Conservation (phyloP, 1,140 invertebrate genomes). For the Polypedilum vanderplanki region DNA sequence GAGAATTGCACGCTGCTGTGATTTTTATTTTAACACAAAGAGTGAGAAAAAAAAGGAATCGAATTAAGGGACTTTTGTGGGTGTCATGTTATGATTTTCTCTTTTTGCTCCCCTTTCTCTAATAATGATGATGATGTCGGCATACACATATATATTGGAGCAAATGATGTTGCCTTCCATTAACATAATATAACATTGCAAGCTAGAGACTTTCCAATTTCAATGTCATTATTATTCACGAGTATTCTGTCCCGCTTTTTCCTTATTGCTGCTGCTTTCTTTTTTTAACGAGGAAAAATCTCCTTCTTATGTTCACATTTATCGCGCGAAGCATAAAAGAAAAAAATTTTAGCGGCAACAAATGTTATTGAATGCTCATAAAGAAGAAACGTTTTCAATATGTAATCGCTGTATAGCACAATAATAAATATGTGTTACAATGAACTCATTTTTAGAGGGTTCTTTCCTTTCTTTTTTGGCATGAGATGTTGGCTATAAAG, state of each 20-base stretch:
- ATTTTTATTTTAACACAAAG: background rate
- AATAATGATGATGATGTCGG: background rate
- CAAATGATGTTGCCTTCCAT: slow-evolving; percentile 12
- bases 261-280: too few relatives aligned
- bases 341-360: too few relatives aligned
- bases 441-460: too few relatives aligned
- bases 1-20: slow-evolving; percentile 1
- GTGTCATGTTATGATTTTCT: background rate
- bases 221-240: slow-evolving; percentile 18
- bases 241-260: background rate
- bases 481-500: too few relatives aligned
- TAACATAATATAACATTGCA: slow-evolving; percentile 7
- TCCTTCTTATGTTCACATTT: too few relatives aligned
- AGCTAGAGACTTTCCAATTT: background rate
- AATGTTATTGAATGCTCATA: too few relatives aligned
- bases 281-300: too few relatives aligned
- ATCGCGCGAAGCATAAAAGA: too few relatives aligned
- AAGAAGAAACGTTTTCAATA: too few relatives aligned
- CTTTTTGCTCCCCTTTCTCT: background rate
- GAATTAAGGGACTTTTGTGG: slow-evolving; percentile 3
- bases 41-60: background rate
- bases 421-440: too few relatives aligned
- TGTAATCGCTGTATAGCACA: too few relatives aligned
- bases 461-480: too few relatives aligned
- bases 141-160: background rate